Evolutionary conservation across 2,888 invertebrate genomes (phyloP).

Genomic region (Stenurella melanura): DNA sequence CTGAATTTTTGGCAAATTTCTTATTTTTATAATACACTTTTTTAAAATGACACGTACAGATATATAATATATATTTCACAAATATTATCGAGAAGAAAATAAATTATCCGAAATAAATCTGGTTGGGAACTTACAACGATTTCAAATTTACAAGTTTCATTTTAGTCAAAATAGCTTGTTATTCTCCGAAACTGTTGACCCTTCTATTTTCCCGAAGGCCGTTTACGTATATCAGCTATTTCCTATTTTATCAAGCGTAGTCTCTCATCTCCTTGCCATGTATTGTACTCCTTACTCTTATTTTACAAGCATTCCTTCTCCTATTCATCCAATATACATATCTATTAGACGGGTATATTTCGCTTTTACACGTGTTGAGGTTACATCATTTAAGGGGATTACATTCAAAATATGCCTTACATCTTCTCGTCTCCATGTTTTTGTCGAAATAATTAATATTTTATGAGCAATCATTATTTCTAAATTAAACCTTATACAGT

Average conservation of each 20-base stretch:
- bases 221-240: not conserved
- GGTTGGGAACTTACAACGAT: not conserved
- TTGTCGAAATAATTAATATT: not conserved
- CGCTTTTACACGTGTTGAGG: conserved; percentile 28
- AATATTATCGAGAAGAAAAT: no score
- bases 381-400: conserved; percentile 8
- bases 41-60: no score
- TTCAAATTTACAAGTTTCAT: not conserved
- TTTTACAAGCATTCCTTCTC: conserved; percentile 9
- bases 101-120: no score
- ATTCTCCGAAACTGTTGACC: not conserved
- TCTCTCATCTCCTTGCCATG: conserved; percentile 9
- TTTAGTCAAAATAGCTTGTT: not conserved
- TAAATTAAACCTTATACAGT: not conserved
- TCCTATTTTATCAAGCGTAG: conserved; percentile 3
- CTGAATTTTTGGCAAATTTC: no score
- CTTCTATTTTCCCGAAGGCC: conserved; percentile 7
- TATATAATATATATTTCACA: no score
- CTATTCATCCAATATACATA: conserved; percentile 32
- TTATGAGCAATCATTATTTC: not conserved
- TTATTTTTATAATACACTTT: no score
- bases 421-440: not conserved
- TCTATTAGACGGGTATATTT: conserved; percentile 30
- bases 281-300: conserved; percentile 5
- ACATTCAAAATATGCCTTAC: not conserved